Conservation (phyloP, 2,888 invertebrate genomes). For the Norana najaformis region DNA sequence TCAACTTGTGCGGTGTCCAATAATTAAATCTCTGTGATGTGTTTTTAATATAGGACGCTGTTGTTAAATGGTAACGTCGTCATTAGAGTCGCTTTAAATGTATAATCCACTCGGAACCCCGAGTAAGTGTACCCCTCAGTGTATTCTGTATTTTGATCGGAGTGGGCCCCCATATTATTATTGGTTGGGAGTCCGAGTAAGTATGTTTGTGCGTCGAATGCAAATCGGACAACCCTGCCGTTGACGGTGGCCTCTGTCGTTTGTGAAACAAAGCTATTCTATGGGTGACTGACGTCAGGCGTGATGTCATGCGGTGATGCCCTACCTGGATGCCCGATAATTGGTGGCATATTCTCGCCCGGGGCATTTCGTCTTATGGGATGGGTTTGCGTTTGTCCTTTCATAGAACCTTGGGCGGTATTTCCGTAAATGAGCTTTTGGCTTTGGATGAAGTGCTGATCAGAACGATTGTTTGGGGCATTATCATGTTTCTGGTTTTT, state of each 20-base stretch:
- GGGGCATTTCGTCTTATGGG: neutral
- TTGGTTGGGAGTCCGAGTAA: neutral
- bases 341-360: neutral
- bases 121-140: conserved; percentile 23
- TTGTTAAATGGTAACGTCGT: conserved; percentile 19
- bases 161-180: neutral
- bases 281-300: neutral
- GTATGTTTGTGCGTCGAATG: neutral
- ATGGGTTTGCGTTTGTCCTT: neutral
- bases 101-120: conserved; percentile 29
- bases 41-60: conserved; percentile 16
- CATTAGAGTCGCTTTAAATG: conserved; percentile 26
- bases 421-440: neutral
- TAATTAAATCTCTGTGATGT: neutral
- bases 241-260: neutral
- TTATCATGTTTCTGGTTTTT: neutral
- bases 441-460: neutral
- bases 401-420: neutral
- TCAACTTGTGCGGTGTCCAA: neutral
- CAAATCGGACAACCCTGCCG: neutral
- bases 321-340: neutral
- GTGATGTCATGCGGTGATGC: neutral
- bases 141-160: neutral
- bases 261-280: conserved; percentile 7
- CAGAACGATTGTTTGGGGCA: neutral